phyloP scores from a whole-genome alignment of 2,888 invertebrate genomes.

The Drosophila parthenogenetica region DNA sequence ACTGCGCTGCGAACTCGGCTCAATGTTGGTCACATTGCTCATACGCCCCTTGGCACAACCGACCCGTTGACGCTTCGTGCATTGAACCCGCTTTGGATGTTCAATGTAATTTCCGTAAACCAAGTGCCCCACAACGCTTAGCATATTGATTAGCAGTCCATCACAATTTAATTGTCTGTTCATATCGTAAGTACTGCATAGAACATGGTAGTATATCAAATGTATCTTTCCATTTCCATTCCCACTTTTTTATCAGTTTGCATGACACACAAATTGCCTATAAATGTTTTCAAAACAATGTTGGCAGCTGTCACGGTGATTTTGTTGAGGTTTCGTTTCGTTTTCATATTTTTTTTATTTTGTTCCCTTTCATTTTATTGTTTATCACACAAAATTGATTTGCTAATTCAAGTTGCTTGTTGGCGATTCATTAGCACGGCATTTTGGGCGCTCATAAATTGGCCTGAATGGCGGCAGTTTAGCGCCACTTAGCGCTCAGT shows the following conservation, averaged over 20 bases:
- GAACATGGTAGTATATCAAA: conserved; percentile 17
- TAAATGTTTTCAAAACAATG: conserved; percentile 36
- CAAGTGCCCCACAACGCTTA: conserved; percentile 26
- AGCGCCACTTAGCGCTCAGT: conserved; percentile 58
- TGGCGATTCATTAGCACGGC: conserved; percentile 65
- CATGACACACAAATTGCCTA: conserved; percentile 47
- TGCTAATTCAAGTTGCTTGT: conserved; percentile 67
- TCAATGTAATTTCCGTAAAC: conserved; percentile 63
- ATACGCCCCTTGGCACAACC: conserved; percentile 44
- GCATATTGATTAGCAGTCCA: conserved; percentile 53
- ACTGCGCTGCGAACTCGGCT: conserved; percentile 26
- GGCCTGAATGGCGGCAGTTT: conserved; percentile 42
- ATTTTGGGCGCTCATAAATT: conserved; percentile 53
- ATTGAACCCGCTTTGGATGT: conserved; percentile 60
- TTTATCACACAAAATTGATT: conserved; percentile 71
- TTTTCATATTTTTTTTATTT: conserved; percentile 19
- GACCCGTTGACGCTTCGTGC: conserved; percentile 48
- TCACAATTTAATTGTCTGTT: conserved; percentile 31
- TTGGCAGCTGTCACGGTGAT: conserved; percentile 34
- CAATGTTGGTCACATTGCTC: conserved; percentile 41
- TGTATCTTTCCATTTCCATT: conserved; percentile 5
- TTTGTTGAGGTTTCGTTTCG: conserved; percentile 11
- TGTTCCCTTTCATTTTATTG: conserved; percentile 18
- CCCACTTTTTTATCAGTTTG: conserved; percentile 38
- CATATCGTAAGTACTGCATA: not conserved